Percentiles rank a stretch among this genome's conserved stretches.
Evolutionary conservation across 2,113 vertebrate genomes (phyloP).

Genomic region (Ciconia stormi): DNA sequence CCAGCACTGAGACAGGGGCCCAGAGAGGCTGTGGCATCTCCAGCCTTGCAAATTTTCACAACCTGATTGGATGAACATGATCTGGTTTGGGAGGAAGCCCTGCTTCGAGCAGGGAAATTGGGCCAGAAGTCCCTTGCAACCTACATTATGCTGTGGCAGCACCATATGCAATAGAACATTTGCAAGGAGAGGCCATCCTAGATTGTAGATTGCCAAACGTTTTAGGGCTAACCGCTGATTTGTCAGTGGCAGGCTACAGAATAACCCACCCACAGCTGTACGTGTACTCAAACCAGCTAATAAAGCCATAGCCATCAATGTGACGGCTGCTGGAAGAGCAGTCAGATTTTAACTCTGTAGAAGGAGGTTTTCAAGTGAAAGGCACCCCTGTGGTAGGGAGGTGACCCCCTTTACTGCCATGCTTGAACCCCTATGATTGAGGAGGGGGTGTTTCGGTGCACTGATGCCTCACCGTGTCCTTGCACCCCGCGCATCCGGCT

Average conservation of each 20-base stretch:
- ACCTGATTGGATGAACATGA: neutral
- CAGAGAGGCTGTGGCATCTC: neutral
- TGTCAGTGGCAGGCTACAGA: neutral
- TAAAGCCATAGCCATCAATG: neutral
- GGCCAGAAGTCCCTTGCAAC: neutral
- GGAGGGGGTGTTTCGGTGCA: neutral
- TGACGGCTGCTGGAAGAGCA: neutral
- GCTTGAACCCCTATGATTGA: neutral
- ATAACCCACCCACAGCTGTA: neutral
- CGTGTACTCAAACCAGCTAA: neutral
- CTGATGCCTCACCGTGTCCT: neutral
- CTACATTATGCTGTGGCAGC: accelerated
- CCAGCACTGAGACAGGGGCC: neutral
- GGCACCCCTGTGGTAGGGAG: neutral
- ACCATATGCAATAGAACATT: neutral
- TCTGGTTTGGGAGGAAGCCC: neutral
- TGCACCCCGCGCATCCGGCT: neutral
- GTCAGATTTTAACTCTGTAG: neutral
- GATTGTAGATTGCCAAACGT: neutral
- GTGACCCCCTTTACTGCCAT: neutral
- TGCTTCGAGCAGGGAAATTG: neutral
- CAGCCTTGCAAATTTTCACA: neutral
- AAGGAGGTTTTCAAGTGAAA: neutral
- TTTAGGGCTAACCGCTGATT: neutral
- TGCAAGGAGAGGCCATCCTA: neutral